Base-by-base conservation (phyloP, 2,797 vertebrate genomes). In the Pteronotus mesoamericanus region DNA sequence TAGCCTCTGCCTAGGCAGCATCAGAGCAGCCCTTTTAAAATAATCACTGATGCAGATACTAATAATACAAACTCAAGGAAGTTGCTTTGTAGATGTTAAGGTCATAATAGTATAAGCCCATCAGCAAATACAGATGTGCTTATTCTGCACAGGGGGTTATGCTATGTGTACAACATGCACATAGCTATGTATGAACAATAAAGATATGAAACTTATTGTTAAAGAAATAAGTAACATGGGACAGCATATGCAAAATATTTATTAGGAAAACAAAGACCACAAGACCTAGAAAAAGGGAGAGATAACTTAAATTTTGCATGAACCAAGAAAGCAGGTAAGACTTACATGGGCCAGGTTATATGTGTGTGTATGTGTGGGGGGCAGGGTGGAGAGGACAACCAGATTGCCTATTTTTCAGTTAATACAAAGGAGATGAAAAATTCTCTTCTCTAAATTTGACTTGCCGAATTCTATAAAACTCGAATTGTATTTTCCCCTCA, bases 391-490 rank as follows among this genome's bases (percentile, higher is more conserved):
- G 6, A 84, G 2, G 51, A 9, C 24, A 61, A 42, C 3, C 32
- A 29, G 6, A 39, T 7, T 57, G 51, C 48, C 39, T 77, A 14
- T 19, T 61, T 83, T 85, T 69, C 42, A 77, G 64, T 75, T 61
- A 82, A 64, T 57, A 57, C 24, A 55, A 26, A 39, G 55, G 37
- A 92, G 14, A 6, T 22, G 69, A 85, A 88, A 85, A 83, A 42
- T 39, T 88, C 7, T 80, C 8, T 93, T 64, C 26, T 84, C 22
- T 37, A 66, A 93, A 61, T 51, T 24, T 91, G n/a, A 9, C 14
- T 61, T 86, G 61, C 19, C 37, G 72, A 55, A 42, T 84, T 93
- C 51, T 83, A 18, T 87, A 82, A 84, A 80, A 94, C 57, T 53
- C 29, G 4, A 74, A 48, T 59, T 18, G 42, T 19, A 57, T 74